Evolutionary conservation across 2,797 vertebrate genomes (phyloP).

Genomic region (Pseudochromis fuscus): DNA sequence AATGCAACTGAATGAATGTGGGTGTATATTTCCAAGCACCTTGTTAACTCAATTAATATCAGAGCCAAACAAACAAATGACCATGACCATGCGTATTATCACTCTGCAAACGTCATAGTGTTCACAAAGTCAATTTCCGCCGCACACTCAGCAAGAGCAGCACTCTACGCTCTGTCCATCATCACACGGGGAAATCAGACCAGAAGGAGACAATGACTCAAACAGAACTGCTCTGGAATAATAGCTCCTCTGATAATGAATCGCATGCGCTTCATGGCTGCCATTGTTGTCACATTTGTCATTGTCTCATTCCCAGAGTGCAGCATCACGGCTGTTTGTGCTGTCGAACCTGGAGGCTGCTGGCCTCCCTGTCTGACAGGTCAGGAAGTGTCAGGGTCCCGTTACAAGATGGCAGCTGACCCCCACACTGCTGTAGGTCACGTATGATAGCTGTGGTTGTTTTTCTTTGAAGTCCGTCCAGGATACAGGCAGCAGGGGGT

Average conservation of each 20-base stretch:
- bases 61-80: constrained; percentile 17
- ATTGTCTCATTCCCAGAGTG: constrained; percentile 23
- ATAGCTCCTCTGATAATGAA: constrained; percentile 51
- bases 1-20: neutral
- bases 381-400: neutral
- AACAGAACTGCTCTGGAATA: constrained; percentile 19
- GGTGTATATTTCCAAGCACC: neutral
- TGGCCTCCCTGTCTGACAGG: constrained; percentile 22
- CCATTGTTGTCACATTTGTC: constrained; percentile 42
- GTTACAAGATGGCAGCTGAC: constrained; percentile 31
- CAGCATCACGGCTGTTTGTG: neutral
- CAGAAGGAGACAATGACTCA: constrained; percentile 21
- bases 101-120: constrained; percentile 11
- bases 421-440: neutral
- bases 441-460: neutral
- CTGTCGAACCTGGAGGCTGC: constrained; percentile 9
- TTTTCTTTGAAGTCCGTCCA: constrained; percentile 6
- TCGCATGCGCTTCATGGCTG: constrained; percentile 23
- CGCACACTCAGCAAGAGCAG: constrained; percentile 1
- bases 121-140: constrained; percentile 14
- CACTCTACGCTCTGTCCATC: constrained; percentile 8
- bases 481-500: neutral
- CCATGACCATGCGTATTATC: constrained; percentile 4
- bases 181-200: constrained; percentile 11
- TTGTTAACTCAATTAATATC: constrained; percentile 19